These are phyloP conservation scores for Diplogasteroides magnus DNA, from an alignment of 1,140 invertebrate species.

Conservation along the genomic window DNA sequence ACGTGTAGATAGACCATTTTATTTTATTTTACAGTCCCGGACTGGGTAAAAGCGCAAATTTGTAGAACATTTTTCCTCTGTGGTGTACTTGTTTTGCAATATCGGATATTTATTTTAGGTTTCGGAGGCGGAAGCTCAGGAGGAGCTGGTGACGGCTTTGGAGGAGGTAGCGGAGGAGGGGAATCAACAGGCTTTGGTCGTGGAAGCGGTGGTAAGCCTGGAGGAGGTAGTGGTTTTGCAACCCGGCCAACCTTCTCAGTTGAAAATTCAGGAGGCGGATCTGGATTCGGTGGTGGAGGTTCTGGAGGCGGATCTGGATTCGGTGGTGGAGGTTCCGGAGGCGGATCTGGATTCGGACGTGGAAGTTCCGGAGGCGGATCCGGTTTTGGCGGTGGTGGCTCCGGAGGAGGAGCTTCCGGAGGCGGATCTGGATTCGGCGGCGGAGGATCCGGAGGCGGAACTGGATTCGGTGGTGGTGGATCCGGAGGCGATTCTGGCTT, in stretches of 20 bases:
- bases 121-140: too few species aligned
- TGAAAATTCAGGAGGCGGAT: background rate
- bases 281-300: background rate
- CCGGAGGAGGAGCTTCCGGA: background rate
- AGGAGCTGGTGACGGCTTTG: background rate
- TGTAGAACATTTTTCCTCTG: too few species aligned
- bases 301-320: background rate
- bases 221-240: background rate
- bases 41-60: too few species aligned
- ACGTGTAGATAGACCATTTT: too few species aligned
- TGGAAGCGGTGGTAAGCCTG: background rate
- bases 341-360: background rate
- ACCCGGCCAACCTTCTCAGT: too few species aligned
- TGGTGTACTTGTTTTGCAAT: too few species aligned
- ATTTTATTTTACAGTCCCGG: too few species aligned
- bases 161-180: background rate
- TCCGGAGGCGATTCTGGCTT: background rate
- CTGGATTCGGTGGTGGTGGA: background rate
- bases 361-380: background rate
- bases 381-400: slow-evolving; percentile 5
- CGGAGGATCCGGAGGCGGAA: slow-evolving; percentile 1
- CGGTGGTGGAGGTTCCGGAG: slow-evolving; percentile 3
- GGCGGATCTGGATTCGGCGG: background rate
- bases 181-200: background rate
- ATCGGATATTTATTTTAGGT: too few species aligned